Base-by-base conservation (phyloP, 2,888 invertebrate genomes). In the Pollenia griseotomentosa region DNA sequence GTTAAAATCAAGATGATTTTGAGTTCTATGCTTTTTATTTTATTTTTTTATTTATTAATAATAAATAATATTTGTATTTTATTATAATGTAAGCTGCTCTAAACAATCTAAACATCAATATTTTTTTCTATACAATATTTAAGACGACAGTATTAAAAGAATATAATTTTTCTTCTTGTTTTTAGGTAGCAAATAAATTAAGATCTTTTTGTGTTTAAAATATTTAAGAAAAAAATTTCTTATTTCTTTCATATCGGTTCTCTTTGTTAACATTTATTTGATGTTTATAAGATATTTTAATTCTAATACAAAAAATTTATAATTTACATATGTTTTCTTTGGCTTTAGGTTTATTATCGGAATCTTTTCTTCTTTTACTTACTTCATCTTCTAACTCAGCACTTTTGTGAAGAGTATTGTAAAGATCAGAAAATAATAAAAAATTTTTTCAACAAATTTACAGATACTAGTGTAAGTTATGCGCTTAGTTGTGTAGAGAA, bases 381-480 rank as follows among this genome's bases (percentile, higher is more conserved):
- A 57, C 63, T 59, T 16, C 12, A 55, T 79, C 51, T 66, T 46
- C 16, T 53, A 46, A 12, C 46, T 53, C 51, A 40, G 42, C 51
- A 19, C 61, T 63, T 80, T 71, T 63, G 53, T 44, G 1, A 33
- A 33, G 33, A 33, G 33, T 33, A 33, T 4, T 51, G 23, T 51
- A 46, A 8, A 7, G 1, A 14, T 53, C 16, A 11, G 6, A 16
- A 53, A n/a, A n/a, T 11, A 33, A 73, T 0, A 11, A 16, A 48
- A 53, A 68, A 44, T 79, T 63, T 80, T 74, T 85, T 33, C 5
- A 89, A 88, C 83, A 87, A 88, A 88, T 88, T 87, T 86, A 87
- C 87, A 88, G 88, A 88, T 86, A 86, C 83, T 82, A 48, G 77
- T 66, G 71, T 87, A 85, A 88, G 85, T 87, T 88, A 89, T 88